Base-by-base conservation (phyloP, 2,888 invertebrate species). In the Thecophora atra region DNA sequence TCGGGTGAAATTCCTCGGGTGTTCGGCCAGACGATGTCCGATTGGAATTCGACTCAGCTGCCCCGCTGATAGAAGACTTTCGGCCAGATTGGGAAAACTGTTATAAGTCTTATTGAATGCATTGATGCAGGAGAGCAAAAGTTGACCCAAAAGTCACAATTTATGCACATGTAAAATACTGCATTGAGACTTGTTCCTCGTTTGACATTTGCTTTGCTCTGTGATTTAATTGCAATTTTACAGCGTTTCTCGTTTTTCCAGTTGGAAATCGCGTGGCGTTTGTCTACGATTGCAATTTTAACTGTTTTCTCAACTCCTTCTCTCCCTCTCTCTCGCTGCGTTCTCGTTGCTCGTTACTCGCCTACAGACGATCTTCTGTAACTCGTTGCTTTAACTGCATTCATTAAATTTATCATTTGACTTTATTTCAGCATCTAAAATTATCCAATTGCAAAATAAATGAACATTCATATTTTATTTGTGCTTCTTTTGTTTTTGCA, bases 221-320 rank as follows among this genome's bases (percentile, higher is more conserved):
- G n/a, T 47, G 11, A 17, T 17, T 17, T 47, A 47, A 47, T 17
- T 47, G 47, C 13, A n/a, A 2, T 47, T 24, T 28, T 17, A 24
- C 21, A 56, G 21, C 11, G 13, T 58, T 26, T 58, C 58, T 58
- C 5, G 58, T 58, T 58, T 58, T 8, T 21, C 58, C 58, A 17
- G 58, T 58, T 58, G 24, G 19, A 21, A 47, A 11, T n/a, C 13
- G 37, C 37, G 1, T 37, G 47, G n/a, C n/a, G 15, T 47, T n/a
- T 47, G 47, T 47, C 5, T 47, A n/a, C 47, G 47, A n/a, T 5
- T n/a, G 1, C 47, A n/a, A 37, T 37, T 37, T 37, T 37, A 37
- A 8, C 6, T 37, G 37, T 37, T 37, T 8, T 1, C 37, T n/a
- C 37, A 37, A 11, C 37, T 37, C 37, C n/a, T 37, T 8, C 30